phyloP scores from a whole-genome alignment of 2,888 invertebrate genomes.

The Diaperis boleti region DNA sequence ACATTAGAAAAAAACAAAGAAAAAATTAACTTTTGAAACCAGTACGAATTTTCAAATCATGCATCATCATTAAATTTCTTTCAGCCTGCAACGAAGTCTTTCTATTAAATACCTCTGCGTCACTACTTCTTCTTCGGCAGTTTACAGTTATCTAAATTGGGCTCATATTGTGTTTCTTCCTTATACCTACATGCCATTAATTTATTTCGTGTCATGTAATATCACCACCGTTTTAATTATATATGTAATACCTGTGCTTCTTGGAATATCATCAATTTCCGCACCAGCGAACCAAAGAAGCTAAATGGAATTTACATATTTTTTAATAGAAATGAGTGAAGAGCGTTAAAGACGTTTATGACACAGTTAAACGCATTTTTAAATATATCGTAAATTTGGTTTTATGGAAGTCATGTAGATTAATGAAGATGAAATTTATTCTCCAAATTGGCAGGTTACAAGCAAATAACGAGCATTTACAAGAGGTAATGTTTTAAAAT shows the following conservation, averaged over 20 bases:
- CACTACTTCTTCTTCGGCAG: constrained; percentile 20
- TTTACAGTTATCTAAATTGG: constrained; percentile 41
- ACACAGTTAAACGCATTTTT: constrained; percentile 6
- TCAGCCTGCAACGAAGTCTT: constrained; percentile 6
- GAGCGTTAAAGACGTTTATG: constrained; percentile 8
- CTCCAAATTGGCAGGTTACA: background rate
- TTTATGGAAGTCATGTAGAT: background rate
- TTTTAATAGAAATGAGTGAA: background rate
- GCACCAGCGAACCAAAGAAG: background rate
- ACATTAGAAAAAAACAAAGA: too few relatives aligned
- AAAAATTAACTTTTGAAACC: background rate
- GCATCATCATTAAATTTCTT: constrained; percentile 28
- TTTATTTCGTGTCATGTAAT: constrained; percentile 39
- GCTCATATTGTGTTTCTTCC: constrained; percentile 35
- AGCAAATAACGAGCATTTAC: too few relatives aligned
- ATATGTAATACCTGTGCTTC: constrained; percentile 28
- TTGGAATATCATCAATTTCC: constrained; percentile 35
- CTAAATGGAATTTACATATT: constrained; percentile 3
- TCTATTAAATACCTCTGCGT: constrained; percentile 27
- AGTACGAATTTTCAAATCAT: constrained; percentile 8
- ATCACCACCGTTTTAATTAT: constrained; percentile 32
- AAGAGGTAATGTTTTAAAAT: too few relatives aligned
- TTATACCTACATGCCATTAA: constrained; percentile 24
- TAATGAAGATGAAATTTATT: background rate
- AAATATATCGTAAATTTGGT: constrained; percentile 1